A percentile compares a stretch with the other conserved stretches of the same genome.
Conservation (phyloP, 2,888 invertebrate species). For the Aricia artaxerxes region DNA sequence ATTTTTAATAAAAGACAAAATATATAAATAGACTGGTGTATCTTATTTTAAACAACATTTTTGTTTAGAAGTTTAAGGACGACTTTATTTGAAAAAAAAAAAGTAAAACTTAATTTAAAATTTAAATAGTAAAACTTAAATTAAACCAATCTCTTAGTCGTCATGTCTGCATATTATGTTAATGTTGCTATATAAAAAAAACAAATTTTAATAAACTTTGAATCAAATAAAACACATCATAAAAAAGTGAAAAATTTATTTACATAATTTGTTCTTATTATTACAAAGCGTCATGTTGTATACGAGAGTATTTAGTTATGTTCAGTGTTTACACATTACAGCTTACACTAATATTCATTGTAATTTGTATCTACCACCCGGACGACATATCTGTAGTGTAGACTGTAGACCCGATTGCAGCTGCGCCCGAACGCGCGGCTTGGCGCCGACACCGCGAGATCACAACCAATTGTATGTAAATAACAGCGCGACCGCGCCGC, state of each 20-base stretch:
- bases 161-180: too few relatives aligned
- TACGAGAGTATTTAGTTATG: slow-evolving; percentile 33
- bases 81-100: too few relatives aligned
- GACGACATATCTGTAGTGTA: background rate
- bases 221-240: slow-evolving; percentile 25
- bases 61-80: too few relatives aligned
- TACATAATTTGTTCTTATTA: slow-evolving; percentile 32
- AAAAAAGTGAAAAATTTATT: slow-evolving; percentile 33
- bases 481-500: too few relatives aligned
- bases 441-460: too few relatives aligned
- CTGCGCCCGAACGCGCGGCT: too few relatives aligned
- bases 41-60: background rate
- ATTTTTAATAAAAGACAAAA: background rate
- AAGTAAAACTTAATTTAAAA: background rate
- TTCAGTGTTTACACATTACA: background rate
- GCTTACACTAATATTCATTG: slow-evolving; percentile 14
- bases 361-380: background rate
- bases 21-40: background rate
- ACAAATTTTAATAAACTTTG: too few relatives aligned
- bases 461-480: too few relatives aligned
- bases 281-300: slow-evolving; percentile 32
- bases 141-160: too few relatives aligned
- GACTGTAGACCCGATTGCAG: background rate
- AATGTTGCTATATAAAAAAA: too few relatives aligned
- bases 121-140: too few relatives aligned